These are phyloP conservation scores for Trichogramma dendrolimi DNA, from an alignment of 2,888 invertebrate genomes.

Conservation along the genomic window DNA sequence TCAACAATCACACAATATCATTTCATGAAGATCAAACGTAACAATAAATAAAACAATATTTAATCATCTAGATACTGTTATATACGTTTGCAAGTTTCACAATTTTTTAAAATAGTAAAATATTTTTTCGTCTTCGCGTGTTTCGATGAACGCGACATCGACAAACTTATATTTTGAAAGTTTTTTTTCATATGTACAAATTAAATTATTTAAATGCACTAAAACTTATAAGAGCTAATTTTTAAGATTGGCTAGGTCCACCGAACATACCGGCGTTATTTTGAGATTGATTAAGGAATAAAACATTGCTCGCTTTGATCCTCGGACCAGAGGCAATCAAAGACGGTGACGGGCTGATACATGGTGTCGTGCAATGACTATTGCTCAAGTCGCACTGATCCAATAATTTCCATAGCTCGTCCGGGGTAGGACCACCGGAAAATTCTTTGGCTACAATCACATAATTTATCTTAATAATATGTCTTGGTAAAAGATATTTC, in stretches of 20 bases:
- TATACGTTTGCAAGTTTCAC: constrained; percentile 3
- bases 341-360: constrained; percentile 70
- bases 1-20: constrained; percentile 29
- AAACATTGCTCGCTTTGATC: constrained; percentile 60
- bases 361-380: constrained; percentile 73
- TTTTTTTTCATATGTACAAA: constrained; percentile 26
- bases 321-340: constrained; percentile 52
- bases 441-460: constrained; percentile 54
- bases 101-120: neutral
- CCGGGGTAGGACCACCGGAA: constrained; percentile 87
- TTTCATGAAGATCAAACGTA: constrained; percentile 28
- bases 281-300: constrained; percentile 60
- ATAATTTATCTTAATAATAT: neutral
- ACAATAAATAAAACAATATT: constrained; percentile 7
- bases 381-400: constrained; percentile 92
- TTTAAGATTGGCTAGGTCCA: constrained; percentile 41
- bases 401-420: constrained; percentile 83
- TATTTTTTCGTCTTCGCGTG: neutral
- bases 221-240: constrained; percentile 23
- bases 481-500: neutral
- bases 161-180: constrained; percentile 12
- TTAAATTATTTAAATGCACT: constrained; percentile 16
- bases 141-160: neutral
- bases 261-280: constrained; percentile 37
- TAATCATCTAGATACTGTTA: neutral